Base-by-base conservation (phyloP, 2,113 vertebrate species). In the Bothrops jararaca region DNA sequence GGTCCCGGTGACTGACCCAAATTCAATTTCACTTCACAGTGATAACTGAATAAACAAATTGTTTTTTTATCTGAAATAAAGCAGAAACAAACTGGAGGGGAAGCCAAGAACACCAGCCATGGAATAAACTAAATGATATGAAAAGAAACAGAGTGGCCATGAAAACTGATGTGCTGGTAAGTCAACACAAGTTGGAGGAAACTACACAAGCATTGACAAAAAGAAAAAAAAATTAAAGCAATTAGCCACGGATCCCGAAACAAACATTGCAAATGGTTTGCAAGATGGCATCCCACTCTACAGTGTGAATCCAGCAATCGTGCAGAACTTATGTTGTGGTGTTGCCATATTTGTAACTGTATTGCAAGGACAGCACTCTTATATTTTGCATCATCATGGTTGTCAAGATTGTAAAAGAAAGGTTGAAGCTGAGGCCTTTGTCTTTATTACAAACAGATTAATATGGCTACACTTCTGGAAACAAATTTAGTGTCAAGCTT, bases 211-310 rank as follows among this genome's bases (percentile, higher is more conserved):
- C 42, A 20, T 52, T 53, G 74, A 60, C 74, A 89, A 80, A 89
- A 64, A 74, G 88, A 48, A 90, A 92, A 45, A 54, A 90, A 92
- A 92, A 92, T 48, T 88, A 90, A 90, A 57, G 54, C 20, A 12
- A 58, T 60, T n/a, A 90, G 88, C 88, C 88, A 90, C 8, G 60
- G 56, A 58, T 60, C 88, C 88, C 26, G 74, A 92, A 34, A 58
- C 74, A 92, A 89, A 86, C 88, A 64, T 86, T 92, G 80, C 92
- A 90, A 90, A 90, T 34, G 24, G n/a, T 64, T 92, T 86, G 22
- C 22, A 13, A 92, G n/a, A 23, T 58, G 2, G 42, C 11, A 11
- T 64, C 88, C 90, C 92, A 86, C 88, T 74, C 26, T 54, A 92
- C 6, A 0, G 10, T 3, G 42, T 85, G 45, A 90, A 18, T 69